Percentiles rank a stretch among this genome's conserved stretches.
Conservation (phyloP, 2,113 vertebrate genomes). For the Scophthalmus maximus region DNA sequence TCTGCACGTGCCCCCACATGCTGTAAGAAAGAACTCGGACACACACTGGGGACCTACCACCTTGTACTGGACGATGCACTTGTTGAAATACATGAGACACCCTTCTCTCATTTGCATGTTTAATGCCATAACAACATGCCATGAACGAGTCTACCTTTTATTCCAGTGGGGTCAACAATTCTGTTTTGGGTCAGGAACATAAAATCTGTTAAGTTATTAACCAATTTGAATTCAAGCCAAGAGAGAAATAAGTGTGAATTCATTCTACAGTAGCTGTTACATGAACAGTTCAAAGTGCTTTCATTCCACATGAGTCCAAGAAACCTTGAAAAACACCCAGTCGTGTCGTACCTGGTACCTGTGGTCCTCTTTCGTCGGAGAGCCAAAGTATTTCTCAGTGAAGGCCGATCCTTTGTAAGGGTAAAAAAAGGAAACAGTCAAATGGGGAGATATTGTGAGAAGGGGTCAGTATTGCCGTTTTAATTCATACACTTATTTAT, state of each 20-base stretch:
- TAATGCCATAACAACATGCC: not conserved
- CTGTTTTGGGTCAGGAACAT: not conserved
- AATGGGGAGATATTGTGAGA: not conserved
- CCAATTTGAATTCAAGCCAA: too few species aligned
- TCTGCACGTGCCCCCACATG: too few species aligned
- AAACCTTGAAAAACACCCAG: constrained; percentile 4
- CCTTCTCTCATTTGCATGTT: too few species aligned
- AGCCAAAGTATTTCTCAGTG: constrained; percentile 79
- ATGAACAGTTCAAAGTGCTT: not conserved
- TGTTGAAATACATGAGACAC: too few species aligned
- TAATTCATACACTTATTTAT: not conserved
- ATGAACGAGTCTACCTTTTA: not conserved
- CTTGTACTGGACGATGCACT: too few species aligned
- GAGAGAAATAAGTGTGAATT: not conserved
- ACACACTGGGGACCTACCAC: too few species aligned
- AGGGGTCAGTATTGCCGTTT: not conserved
- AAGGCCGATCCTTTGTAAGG: constrained; percentile 70
- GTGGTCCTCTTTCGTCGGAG: constrained; percentile 45
- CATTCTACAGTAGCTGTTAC: not conserved
- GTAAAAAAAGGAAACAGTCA: constrained; percentile 14
- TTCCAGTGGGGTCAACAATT: not conserved
- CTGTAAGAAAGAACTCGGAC: too few species aligned
- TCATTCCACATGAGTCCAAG: not conserved
- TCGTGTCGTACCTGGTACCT: constrained; percentile 70
- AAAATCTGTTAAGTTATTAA: too few species aligned